Base-by-base conservation (phyloP, 2,888 invertebrate genomes). In the Acronicta alni region DNA sequence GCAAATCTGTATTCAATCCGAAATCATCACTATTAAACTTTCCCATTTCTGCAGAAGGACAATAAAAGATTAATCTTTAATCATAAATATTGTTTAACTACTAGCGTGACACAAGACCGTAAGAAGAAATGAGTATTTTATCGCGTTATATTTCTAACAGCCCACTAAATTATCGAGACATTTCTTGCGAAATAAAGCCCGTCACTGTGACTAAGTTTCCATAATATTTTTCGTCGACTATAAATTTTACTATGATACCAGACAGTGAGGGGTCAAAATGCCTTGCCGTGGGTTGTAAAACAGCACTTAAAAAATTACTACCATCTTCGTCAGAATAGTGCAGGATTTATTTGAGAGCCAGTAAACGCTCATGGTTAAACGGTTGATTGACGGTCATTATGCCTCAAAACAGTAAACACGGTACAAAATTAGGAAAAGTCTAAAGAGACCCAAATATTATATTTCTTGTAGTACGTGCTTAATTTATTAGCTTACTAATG, bases 221-320 rank as follows among this genome's bases (percentile, higher is more conserved):
- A 64, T 72, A 72, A 70, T 63, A 71, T 63, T 73, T 75, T 76
- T 76, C 68, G 75, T 76, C 30, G 72, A 53, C 69, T 58, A 58
- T 83, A 80, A 79, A 81, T 80, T 74, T 64, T 54, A 72, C 48
- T 67, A 52, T 76, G 69, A 68, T 60, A 51, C 61, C 55, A 68
- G 55, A 63, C 57, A 30, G 41, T 48, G 44, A 38, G 14, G 47
- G 68, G 78, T 81, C 81, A 81, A 68, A 55, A 73, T 72, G 72
- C 67, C 65, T 72, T 64, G 41, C 53, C 61, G 48, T 73, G 59
- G 58, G 73, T 62, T 65, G 65, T 79, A 77, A 83, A 83, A 78
- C 46, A 47, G 65, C 44, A 59, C 64, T 70, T 70, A 75, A 70
- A 66, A 63, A 65, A 66, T 70, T 60, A 72, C 76, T 73, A 63